phyloP scores from a whole-genome alignment of 2,888 invertebrate genomes.

The Melanargia galathea region DNA sequence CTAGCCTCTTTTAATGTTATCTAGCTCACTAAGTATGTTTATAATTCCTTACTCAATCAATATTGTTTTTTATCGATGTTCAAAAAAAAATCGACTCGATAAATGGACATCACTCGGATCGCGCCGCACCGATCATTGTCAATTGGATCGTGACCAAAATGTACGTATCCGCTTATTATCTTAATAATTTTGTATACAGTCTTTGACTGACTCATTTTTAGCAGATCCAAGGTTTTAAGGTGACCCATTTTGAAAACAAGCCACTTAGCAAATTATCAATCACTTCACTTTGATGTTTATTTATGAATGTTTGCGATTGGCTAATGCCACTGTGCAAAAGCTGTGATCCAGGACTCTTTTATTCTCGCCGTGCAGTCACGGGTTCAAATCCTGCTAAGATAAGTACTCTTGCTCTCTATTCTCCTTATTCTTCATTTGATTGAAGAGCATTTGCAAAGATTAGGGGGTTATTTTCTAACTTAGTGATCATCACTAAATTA shows the following conservation, averaged over 20 bases:
- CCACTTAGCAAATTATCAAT: conserved; percentile 28
- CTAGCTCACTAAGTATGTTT: neutral
- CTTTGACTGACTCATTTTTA: conserved; percentile 77
- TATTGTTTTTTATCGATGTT: conserved; percentile 29
- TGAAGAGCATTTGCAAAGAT: too few relatives aligned
- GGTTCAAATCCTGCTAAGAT: too few relatives aligned
- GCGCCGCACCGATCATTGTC: conserved; percentile 79
- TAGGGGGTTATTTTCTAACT: too few relatives aligned
- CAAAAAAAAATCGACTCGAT: conserved; percentile 14
- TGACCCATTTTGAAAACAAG: conserved; percentile 57
- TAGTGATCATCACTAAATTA: too few relatives aligned
- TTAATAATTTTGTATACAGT: conserved; percentile 79
- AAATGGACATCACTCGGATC: conserved; percentile 52
- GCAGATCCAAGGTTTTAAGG: conserved; percentile 68
- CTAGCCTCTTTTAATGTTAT: too few relatives aligned
- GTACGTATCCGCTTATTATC: conserved; percentile 81
- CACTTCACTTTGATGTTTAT: conserved; percentile 14
- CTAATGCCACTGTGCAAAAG: neutral
- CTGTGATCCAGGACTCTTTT: neutral
- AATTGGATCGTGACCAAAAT: conserved; percentile 82
- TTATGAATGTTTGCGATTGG: neutral
- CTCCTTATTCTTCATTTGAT: too few relatives aligned
- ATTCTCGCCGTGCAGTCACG: too few relatives aligned
- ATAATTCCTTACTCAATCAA: too few relatives aligned
- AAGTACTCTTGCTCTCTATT: too few relatives aligned